Evolutionary conservation across 92 coral and sea anemone genomes (phyloP).

Genomic region (Bergia puertoricense): DNA sequence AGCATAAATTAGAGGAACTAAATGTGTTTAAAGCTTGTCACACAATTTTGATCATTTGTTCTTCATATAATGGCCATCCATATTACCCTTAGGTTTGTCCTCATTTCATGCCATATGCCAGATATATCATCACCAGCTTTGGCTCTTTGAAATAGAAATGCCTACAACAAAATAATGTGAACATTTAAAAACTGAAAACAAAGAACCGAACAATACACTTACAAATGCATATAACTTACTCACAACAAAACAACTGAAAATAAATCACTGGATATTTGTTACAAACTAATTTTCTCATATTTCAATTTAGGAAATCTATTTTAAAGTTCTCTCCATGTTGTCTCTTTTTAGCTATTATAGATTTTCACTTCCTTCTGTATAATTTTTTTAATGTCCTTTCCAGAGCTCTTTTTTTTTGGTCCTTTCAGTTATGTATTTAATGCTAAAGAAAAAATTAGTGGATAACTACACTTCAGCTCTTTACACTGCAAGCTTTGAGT

Average conservation of each 20-base stretch:
- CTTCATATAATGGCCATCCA: neutral
- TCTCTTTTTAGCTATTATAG: too few relatives aligned
- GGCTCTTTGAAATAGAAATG: constrained; percentile 76
- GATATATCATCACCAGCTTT: constrained; percentile 84
- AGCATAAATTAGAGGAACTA: neutral
- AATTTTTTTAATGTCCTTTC: too few relatives aligned
- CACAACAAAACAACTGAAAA: neutral
- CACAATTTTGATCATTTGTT: constrained; percentile 3
- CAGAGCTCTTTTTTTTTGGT: too few relatives aligned
- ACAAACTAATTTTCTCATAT: neutral
- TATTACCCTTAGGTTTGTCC: constrained; percentile 81
- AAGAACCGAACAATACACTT: neutral
- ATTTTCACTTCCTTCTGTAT: too few relatives aligned
- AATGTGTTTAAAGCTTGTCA: neutral
- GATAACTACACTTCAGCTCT: too few relatives aligned
- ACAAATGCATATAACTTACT: too few relatives aligned
- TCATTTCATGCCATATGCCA: constrained; percentile 72
- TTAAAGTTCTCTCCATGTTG: too few relatives aligned
- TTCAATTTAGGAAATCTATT: too few relatives aligned
- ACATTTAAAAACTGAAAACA: neutral
- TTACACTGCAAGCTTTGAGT: too few relatives aligned
- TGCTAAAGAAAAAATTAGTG: too few relatives aligned
- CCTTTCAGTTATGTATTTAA: too few relatives aligned
- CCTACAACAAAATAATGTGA: constrained; percentile 71
- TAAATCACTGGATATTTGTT: neutral